Percentiles rank a stretch among this genome's conserved stretches.
Conservation (phyloP, 2,888 invertebrate species). For the Sericinus montela region DNA sequence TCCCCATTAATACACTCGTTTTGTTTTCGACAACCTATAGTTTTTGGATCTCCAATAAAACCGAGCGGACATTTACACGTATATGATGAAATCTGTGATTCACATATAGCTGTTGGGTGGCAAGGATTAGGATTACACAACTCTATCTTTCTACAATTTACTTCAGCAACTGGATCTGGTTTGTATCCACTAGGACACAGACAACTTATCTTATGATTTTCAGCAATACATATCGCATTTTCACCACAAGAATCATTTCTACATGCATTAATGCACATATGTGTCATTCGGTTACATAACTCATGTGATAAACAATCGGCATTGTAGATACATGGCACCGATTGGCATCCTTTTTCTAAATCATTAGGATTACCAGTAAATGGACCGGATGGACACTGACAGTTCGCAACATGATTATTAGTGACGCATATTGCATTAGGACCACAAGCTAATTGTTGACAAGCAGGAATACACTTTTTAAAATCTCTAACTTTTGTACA, state of each 20-base stretch:
- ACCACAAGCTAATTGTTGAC: slow-evolving; percentile 88
- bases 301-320: slow-evolving; percentile 89
- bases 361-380: slow-evolving; percentile 93
- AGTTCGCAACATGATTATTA: slow-evolving; percentile 93
- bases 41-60: slow-evolving; percentile 87
- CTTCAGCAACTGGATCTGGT: slow-evolving; percentile 90
- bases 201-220: slow-evolving; percentile 89
- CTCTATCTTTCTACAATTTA: slow-evolving; percentile 86
- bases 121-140: slow-evolving; percentile 89
- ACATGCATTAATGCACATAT: slow-evolving; percentile 90
- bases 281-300: slow-evolving; percentile 89
- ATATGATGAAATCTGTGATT: slow-evolving; percentile 82
- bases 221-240: slow-evolving; percentile 92
- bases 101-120: slow-evolving; percentile 89
- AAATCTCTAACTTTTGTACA: slow-evolving; percentile 82
- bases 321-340: slow-evolving; percentile 92
- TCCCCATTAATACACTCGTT: slow-evolving; percentile 86
- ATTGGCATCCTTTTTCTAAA: slow-evolving; percentile 84
- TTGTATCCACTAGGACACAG: slow-evolving; percentile 92
- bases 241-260: slow-evolving; percentile 90
- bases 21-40: slow-evolving; percentile 87
- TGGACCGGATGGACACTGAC: slow-evolving; percentile 93
- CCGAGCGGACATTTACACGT: slow-evolving; percentile 89
- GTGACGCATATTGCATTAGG: slow-evolving; percentile 92
- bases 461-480: slow-evolving; percentile 87